Evolutionary conservation across 2,113 vertebrate genomes (phyloP), one percentile per base, ranked within the genome.

Genomic region (Trematomus loennbergii): DNA sequence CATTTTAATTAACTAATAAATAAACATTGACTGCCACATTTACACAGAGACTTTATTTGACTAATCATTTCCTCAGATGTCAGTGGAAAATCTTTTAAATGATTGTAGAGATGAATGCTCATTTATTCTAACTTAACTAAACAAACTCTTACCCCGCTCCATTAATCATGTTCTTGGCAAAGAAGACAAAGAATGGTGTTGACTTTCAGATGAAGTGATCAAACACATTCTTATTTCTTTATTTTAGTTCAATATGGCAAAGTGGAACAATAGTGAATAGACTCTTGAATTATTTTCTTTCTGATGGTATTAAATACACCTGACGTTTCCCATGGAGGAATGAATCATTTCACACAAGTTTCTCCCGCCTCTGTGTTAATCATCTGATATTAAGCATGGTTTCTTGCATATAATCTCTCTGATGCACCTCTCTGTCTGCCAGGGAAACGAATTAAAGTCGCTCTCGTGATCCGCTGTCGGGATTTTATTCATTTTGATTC

Each of bases 401-500:
- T 91, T 92, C 89, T 88, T 92, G 88, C 90, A 81, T 92, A 90
- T 94, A 94, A 94, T 94, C 94, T 94, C 90, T 90, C 86, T 81
- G 66, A 90, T 82, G 72, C 84, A 83, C 29, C 29, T 29, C 81
- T 87, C 62, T 83, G 89, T 43, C 78, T 92, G 87, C 89, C 91
- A 93, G 86, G 72, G 83, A 76, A 88, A 64, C 62, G 63, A 91
- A 89, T 91, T 93, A 93, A 92, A 88, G 78, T 49, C 60, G 2
- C 3, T 91, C 91, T 93, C 80, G 87, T 92, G 93, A 92, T 67
- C 69, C 70, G 46, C 69, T 66, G 18, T 48, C 58, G 76, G 76
- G 52, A 20, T 80, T 87, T 72, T 71, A 77, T 83, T 87, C 63
- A 58, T 85, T 85, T 89, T 80, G 69, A 81, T 72, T 83, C 67